A percentile compares a stretch with the other conserved stretches of the same genome.
These are phyloP conservation scores for Formica selysi DNA, from an alignment of 1,140 invertebrate species.

Conservation along the genomic window DNA sequence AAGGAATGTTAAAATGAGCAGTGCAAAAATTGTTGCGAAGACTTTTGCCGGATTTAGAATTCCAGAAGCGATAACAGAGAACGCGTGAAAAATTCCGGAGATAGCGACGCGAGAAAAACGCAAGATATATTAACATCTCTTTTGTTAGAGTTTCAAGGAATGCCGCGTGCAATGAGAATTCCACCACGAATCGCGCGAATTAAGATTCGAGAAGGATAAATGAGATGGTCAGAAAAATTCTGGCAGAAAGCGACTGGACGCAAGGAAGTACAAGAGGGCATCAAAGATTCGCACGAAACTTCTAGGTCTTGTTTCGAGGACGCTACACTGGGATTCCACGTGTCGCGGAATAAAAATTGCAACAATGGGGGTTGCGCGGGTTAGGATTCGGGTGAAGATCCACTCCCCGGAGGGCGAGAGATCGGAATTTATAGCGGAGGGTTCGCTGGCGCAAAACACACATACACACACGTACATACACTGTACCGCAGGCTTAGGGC, in stretches of 20 bases:
- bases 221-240: neutral
- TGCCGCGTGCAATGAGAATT: neutral
- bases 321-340: neutral
- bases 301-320: neutral
- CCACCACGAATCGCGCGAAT: neutral
- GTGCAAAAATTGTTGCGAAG: slow-evolving; percentile 19
- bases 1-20: slow-evolving; percentile 1
- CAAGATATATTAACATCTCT: neutral
- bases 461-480: neutral
- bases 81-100: slow-evolving; percentile 8
- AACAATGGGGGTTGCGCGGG: slow-evolving; percentile 60
- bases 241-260: too few relatives aligned
- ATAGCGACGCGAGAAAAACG: neutral
- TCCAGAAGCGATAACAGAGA: slow-evolving; percentile 5
- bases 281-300: neutral
- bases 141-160: neutral
- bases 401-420: slow-evolving; percentile 47
- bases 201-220: neutral
- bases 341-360: slow-evolving; percentile 51
- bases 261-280: neutral
- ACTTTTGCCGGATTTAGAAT: slow-evolving; percentile 21
- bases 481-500: slow-evolving; percentile 44
- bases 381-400: slow-evolving; percentile 60
- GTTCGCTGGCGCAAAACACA: slow-evolving; percentile 19
- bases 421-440: slow-evolving; percentile 65